phyloP scores from a whole-genome alignment of 2,113 vertebrate genomes.

The Myrmophylax atrothorax region DNA sequence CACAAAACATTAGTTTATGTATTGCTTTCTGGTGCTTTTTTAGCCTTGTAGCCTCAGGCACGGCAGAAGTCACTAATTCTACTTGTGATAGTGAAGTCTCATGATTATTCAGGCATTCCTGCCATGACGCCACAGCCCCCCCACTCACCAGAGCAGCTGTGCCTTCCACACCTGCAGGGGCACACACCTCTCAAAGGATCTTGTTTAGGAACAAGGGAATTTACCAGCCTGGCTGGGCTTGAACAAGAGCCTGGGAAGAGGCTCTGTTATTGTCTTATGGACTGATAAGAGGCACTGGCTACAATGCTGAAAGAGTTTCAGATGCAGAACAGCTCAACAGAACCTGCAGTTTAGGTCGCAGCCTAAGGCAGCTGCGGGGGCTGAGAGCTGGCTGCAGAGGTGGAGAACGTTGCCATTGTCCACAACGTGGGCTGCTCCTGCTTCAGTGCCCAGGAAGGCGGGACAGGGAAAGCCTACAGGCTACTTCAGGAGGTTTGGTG shows the following conservation, averaged over 20 bases:
- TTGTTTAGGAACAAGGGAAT: too few species aligned
- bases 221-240: accelerated
- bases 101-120: neutral
- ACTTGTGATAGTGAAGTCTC: neutral
- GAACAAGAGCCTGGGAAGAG: neutral
- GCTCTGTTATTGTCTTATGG: neutral
- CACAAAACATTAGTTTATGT: neutral
- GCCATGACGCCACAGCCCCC: neutral
- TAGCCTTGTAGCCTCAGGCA: neutral
- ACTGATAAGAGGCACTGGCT: neutral
- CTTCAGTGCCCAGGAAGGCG: accelerated
- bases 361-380: neutral
- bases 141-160: accelerated
- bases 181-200: neutral
- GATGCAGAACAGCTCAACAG: neutral
- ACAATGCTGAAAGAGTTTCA: neutral
- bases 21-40: conserved; percentile 1
- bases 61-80: neutral
- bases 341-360: neutral
- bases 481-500: neutral
- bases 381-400: neutral
- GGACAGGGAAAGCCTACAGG: neutral
- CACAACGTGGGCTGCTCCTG: neutral
- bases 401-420: accelerated
- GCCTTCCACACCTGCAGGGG: neutral